A percentile compares a stretch with the other conserved stretches of the same genome.
Conservation (phyloP, 2,113 vertebrate genomes). For the Terrapene triunguis region DNA sequence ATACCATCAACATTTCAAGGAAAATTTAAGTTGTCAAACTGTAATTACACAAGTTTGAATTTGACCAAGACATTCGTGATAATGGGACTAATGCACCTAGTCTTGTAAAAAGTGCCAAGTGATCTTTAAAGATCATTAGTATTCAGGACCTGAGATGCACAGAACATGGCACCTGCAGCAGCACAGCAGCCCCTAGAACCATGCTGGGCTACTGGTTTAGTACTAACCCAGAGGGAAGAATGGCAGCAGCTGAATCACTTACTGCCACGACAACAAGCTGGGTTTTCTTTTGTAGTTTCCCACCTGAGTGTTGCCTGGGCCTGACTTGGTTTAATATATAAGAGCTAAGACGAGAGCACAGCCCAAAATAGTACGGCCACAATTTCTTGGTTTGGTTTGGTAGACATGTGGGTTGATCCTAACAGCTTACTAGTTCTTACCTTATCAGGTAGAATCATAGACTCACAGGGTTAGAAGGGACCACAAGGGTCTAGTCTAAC, state of each 20-base stretch:
- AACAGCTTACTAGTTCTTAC: background rate
- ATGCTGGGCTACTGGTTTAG: background rate
- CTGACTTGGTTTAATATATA: background rate
- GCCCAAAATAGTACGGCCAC: background rate
- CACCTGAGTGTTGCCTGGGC: background rate
- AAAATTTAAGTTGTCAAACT: background rate
- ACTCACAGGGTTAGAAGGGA: background rate
- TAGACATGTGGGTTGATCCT: background rate
- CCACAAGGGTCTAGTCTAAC: background rate
- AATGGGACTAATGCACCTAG: background rate
- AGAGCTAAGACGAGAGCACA: background rate
- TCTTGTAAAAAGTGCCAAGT: background rate
- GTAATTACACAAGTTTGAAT: background rate
- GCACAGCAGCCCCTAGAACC: background rate
- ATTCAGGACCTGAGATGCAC: accelerated
- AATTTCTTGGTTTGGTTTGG: background rate
- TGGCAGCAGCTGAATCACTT: background rate
- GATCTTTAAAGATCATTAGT: background rate
- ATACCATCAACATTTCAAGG: background rate
- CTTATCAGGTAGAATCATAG: background rate
- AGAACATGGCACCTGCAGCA: background rate
- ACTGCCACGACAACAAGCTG: accelerated
- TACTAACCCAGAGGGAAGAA: background rate
- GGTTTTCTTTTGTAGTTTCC: background rate
- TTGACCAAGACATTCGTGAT: background rate